Base-by-base conservation (phyloP, 2,113 vertebrate genomes). In the Muscicapa adusta region DNA sequence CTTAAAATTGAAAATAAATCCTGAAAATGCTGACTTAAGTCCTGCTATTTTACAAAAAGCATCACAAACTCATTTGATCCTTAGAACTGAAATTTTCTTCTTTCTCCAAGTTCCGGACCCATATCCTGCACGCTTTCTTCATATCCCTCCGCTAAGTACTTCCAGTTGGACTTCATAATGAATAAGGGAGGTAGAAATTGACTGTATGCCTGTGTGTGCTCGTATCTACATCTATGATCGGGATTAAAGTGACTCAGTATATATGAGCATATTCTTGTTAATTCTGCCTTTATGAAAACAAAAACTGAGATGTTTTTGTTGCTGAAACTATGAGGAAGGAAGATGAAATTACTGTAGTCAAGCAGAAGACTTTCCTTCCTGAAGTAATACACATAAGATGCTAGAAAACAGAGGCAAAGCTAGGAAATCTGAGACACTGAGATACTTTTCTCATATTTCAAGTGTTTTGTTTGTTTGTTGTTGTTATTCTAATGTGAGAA, bases 361-460 rank as follows among this genome's bases (percentile, higher is more conserved):
- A 72, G 54, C 42, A 82, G 76, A 63, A 89, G 87, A 71, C 45
- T 26, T 86, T 86, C 24, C 25, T 7, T 83, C 25, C 17, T 65
- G 43, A 62, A 60, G 16, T 43, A 77, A 48, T 48, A 63, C 1
- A 4, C 12, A 3, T n/a, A 62, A 50, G 51, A 95, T 88, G 63
- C 68, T 87, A 68, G 65, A 87, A 96, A 96, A 96, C 40, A 70
- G 58, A 95, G 71, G 48, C 48, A 89, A 66, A 95, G 56, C 57
- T 93, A 94, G 48, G 73, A 82, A 84, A 79, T 92, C 53, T 94
- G 72, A 29, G 47, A 19, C 26, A 26, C 15, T 20, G 54, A 74
- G 34, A n/a, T 56, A 9, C 34, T 85, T 57, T 79, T 26, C 1
- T 79, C 1, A 1, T 54, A 3, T 28, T 65, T 13, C 14, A 3